phyloP scores from a whole-genome alignment of 2,797 vertebrate genomes.

The Coccyzus lansbergi region DNA sequence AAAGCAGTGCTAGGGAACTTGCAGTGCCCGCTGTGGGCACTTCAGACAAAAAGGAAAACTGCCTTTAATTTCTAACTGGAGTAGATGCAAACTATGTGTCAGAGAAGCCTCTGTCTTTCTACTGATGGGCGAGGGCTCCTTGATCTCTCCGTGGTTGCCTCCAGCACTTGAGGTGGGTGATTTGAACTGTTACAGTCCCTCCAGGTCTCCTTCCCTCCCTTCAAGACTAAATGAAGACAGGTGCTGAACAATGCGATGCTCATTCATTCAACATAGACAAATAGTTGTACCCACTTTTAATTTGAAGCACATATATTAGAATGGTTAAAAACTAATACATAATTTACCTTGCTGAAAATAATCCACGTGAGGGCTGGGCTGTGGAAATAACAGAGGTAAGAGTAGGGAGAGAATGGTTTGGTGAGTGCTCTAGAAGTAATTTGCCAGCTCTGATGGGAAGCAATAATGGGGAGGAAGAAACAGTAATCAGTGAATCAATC shows the following conservation, averaged over 20 bases:
- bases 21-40: neutral
- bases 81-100: neutral
- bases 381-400: neutral
- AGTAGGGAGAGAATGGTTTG: neutral
- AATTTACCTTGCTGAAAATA: neutral
- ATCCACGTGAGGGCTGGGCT: accelerated
- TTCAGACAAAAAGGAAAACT: neutral
- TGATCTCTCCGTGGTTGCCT: neutral
- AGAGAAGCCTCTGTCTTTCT: neutral
- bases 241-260: neutral
- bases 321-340: neutral
- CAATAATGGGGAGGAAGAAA: slow-evolving; percentile 18
- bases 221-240: neutral
- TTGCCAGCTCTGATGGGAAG: slow-evolving; percentile 39
- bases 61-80: neutral
- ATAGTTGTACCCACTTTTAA: neutral
- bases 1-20: neutral
- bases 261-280: neutral
- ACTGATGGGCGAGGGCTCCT: neutral
- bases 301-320: neutral
- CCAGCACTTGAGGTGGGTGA: neutral
- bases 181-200: neutral
- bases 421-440: neutral
- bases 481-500: slow-evolving; percentile 47
- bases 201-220: neutral